Percentiles rank a stretch among this genome's conserved stretches.
Evolutionary conservation across 2,113 vertebrate species (phyloP).

Genomic region (Coreoperca whiteheadi): DNA sequence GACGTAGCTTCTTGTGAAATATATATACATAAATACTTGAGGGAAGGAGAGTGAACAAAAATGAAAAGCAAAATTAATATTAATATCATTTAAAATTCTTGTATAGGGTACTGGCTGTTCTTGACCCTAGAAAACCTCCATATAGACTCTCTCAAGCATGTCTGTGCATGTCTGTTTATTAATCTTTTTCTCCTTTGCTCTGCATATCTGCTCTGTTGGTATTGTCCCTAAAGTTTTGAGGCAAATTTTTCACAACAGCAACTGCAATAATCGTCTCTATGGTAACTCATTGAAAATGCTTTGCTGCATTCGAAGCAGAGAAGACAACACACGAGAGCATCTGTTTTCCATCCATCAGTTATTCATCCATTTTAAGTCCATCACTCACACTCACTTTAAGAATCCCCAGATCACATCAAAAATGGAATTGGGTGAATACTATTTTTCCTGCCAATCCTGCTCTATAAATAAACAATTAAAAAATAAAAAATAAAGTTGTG

Average conservation of each 20-base stretch:
- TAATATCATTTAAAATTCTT: constrained; percentile 31
- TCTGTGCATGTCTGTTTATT: constrained; percentile 36
- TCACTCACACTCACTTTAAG: constrained; percentile 65
- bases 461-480: constrained; percentile 3
- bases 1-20: constrained; percentile 28
- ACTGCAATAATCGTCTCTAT: constrained; percentile 72
- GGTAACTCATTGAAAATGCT: constrained; percentile 60
- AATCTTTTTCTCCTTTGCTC: constrained; percentile 36
- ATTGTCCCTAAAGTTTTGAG: constrained; percentile 56
- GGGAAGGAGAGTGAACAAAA: constrained; percentile 10
- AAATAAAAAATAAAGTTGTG: constrained; percentile 16
- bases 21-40: constrained; percentile 29
- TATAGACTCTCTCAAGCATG: constrained; percentile 7
- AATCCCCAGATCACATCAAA: constrained; percentile 70
- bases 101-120: not conserved
- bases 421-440: constrained; percentile 55
- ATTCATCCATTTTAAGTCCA: constrained; percentile 69
- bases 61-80: constrained; percentile 37
- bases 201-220: constrained; percentile 49
- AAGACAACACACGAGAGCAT: constrained; percentile 45
- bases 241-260: constrained; percentile 48
- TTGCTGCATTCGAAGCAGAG: constrained; percentile 57
- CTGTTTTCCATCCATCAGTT: constrained; percentile 66
- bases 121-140: constrained; percentile 23
- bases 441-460: constrained; percentile 54